Percentiles rank a stretch among this genome's conserved stretches.
Evolutionary conservation across 2,797 vertebrate species (phyloP).

Genomic region (Ctenochaetus hawaiiensis): DNA sequence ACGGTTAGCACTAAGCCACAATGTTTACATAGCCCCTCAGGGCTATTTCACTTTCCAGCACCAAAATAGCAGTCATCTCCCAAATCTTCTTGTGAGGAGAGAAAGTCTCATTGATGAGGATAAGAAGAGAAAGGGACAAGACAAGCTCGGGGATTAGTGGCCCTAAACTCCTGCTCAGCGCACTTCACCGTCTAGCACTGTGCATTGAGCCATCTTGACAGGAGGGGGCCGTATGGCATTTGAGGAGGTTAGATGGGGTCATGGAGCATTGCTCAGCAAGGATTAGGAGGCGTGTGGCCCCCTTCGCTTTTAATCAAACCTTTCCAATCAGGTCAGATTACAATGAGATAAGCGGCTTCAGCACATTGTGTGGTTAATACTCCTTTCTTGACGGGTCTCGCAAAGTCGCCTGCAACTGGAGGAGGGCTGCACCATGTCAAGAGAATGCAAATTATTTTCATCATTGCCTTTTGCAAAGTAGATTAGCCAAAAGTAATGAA

Average conservation of each 20-base stretch:
- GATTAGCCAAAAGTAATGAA: conserved; percentile 12
- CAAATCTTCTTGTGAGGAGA: conserved; percentile 74
- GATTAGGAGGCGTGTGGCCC: conserved; percentile 81
- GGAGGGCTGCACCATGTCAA: conserved; percentile 22
- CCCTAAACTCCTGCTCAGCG: conserved; percentile 74
- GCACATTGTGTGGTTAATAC: conserved; percentile 74
- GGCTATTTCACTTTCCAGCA: conserved; percentile 77
- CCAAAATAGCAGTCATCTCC: conserved; percentile 82
- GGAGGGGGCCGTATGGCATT: conserved; percentile 71
- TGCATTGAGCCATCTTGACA: conserved; percentile 75
- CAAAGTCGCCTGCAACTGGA: conserved; percentile 34
- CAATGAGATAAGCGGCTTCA: conserved; percentile 77
- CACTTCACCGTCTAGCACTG: conserved; percentile 74
- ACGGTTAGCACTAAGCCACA: conserved; percentile 71
- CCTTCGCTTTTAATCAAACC: conserved; percentile 85
- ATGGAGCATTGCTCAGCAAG: conserved; percentile 72
- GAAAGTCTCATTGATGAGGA: conserved; percentile 80
- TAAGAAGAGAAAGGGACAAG: conserved; percentile 81
- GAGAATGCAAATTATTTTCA: conserved; percentile 48
- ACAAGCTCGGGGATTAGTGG: conserved; percentile 80
- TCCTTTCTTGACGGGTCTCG: conserved; percentile 54
- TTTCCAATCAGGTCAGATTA: conserved; percentile 85
- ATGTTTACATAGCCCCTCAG: conserved; percentile 76
- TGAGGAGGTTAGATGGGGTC: conserved; percentile 75
- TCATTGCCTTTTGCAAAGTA: conserved; percentile 37